Percentiles rank a stretch among this genome's conserved stretches.
Evolutionary conservation across 2,113 vertebrate genomes (phyloP).

Genomic region (Verasper variegatus): DNA sequence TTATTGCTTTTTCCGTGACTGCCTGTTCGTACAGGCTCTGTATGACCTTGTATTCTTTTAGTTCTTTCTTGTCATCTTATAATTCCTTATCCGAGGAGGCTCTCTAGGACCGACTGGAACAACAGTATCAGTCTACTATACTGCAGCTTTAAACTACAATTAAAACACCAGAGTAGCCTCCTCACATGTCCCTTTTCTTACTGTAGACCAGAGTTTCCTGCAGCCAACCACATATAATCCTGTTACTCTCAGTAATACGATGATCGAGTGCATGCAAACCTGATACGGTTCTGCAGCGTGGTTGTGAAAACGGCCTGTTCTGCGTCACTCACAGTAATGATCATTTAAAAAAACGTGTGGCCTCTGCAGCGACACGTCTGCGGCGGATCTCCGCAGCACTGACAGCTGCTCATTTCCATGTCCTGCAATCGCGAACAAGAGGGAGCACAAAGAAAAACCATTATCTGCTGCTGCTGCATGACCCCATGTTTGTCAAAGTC

Average conservation of each 20-base stretch:
- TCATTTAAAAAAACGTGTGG: neutral
- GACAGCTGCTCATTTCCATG: constrained; percentile 44
- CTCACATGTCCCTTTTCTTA: neutral
- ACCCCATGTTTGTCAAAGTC: constrained; percentile 4
- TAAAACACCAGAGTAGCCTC: neutral
- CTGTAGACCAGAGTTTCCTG: neutral
- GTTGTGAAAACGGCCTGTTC: neutral
- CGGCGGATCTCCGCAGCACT: neutral
- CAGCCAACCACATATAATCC: neutral
- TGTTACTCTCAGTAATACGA: neutral
- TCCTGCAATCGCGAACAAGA: neutral
- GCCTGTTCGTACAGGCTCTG: neutral
- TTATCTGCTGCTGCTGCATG: neutral
- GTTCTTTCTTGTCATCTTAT: no score
- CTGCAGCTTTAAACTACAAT: neutral
- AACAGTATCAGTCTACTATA: no score
- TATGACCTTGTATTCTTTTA: neutral
- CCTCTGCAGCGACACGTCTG: neutral
- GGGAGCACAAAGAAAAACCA: neutral
- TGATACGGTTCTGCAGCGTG: neutral
- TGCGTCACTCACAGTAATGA: neutral
- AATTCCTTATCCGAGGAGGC: neutral
- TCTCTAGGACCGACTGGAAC: neutral
- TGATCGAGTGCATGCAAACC: neutral
- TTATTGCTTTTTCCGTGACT: neutral